These are phyloP conservation scores for Hemibagrus guttatus DNA, from an alignment of 2,797 vertebrate species.

Conservation along the genomic window DNA sequence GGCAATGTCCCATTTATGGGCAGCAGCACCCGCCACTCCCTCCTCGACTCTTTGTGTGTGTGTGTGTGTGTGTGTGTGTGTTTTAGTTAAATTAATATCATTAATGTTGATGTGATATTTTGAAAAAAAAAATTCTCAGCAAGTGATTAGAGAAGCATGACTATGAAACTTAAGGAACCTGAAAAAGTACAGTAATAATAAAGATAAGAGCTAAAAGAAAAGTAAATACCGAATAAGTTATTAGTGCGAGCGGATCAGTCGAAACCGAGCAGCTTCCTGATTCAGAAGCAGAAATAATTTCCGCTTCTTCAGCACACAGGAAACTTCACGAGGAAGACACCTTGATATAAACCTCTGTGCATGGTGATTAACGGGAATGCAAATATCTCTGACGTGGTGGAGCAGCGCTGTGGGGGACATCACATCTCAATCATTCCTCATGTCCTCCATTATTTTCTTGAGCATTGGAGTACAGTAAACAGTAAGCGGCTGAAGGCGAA, in stretches of 20 bases:
- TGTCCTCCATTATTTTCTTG: slow-evolving; percentile 9
- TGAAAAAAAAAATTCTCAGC: neutral
- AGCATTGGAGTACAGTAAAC: neutral
- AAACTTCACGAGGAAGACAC: neutral
- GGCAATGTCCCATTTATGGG: neutral
- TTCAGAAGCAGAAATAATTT: slow-evolving; percentile 1
- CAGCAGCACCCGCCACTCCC: neutral
- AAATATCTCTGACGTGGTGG: slow-evolving; percentile 20
- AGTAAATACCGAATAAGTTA: neutral
- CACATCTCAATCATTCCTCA: slow-evolving; percentile 4
- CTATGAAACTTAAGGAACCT: neutral
- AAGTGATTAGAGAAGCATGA: neutral
- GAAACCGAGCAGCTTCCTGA: slow-evolving; percentile 2
- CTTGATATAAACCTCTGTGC: neutral
- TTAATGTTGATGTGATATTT: neutral
- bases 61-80: neutral
- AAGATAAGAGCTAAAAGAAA: neutral
- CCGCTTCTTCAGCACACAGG: neutral
- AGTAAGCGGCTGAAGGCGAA: neutral
- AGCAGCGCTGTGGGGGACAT: neutral
- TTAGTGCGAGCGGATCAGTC: neutral
- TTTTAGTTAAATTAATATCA: neutral
- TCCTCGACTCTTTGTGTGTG: neutral
- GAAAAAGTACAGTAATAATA: neutral
- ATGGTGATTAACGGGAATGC: neutral